Evolutionary conservation across 2,797 vertebrate genomes (phyloP).

Genomic region (Propithecus deckenii): DNA sequence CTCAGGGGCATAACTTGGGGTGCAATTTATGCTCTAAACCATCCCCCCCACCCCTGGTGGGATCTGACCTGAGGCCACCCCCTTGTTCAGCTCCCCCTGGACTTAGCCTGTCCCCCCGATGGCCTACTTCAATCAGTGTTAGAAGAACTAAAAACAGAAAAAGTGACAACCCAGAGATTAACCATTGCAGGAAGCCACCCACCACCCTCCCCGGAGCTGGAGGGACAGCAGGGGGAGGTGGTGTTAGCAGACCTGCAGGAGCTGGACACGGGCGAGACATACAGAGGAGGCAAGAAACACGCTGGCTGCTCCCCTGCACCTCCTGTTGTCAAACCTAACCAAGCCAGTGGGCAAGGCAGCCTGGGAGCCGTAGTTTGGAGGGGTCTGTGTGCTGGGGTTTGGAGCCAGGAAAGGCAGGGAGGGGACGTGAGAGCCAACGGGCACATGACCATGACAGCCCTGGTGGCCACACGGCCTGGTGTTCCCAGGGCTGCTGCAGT

Average conservation of each 20-base stretch:
- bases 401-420: neutral
- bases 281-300: neutral
- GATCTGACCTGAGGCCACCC: neutral
- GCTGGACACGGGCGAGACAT: neutral
- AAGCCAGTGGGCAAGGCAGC: neutral
- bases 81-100: neutral
- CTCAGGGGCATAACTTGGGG: neutral
- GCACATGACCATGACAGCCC: neutral
- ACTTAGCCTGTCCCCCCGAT: neutral
- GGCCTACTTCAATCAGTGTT: neutral
- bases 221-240: no score
- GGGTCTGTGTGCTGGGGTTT: neutral
- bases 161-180: neutral
- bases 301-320: neutral
- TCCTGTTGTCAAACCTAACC: neutral
- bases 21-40: fast-evolving
- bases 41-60: fast-evolving
- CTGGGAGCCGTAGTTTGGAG: neutral
- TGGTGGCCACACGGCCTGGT: neutral
- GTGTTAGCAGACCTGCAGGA: neutral
- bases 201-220: neutral
- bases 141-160: neutral
- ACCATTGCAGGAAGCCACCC: neutral
- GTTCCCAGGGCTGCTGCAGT: neutral
- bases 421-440: neutral